Percentiles rank a stretch among this genome's conserved stretches.
Conservation (phyloP, 2,113 vertebrate species). For the Seriola dumerili region DNA sequence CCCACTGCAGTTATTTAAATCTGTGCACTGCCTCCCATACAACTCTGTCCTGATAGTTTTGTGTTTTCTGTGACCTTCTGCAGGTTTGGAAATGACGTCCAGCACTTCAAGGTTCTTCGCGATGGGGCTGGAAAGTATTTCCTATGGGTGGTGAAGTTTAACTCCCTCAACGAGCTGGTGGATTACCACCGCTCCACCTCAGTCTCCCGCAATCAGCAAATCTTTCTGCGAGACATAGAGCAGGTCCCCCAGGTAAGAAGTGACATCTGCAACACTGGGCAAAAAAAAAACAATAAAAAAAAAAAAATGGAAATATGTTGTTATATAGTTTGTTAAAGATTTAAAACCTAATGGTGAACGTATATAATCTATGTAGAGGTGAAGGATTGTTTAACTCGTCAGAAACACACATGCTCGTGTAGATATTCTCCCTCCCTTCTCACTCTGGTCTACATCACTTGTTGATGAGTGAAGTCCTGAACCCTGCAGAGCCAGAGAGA, state of each 20-base stretch:
- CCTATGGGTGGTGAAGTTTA: constrained; percentile 99
- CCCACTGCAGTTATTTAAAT: constrained; percentile 13
- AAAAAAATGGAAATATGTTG: background rate
- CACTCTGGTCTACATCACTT: background rate
- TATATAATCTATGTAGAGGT: background rate
- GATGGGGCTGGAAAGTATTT: constrained; percentile 99
- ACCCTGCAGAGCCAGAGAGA: background rate
- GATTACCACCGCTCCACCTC: constrained; percentile 99
- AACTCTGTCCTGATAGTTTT: background rate
- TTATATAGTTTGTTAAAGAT: background rate
- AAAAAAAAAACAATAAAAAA: too few relatives aligned
- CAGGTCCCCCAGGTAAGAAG: constrained; percentile 95
- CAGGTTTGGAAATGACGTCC: constrained; percentile 98
- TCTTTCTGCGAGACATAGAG: constrained; percentile 98
- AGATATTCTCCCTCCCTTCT: background rate
- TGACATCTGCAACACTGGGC: background rate
- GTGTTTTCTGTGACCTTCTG: background rate
- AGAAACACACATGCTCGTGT: background rate
- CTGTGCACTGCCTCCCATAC: constrained; percentile 5
- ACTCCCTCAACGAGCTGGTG: constrained; percentile 98
- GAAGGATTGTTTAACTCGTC: background rate
- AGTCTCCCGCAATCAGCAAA: constrained; percentile 98
- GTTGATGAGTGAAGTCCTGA: background rate
- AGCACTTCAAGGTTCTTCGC: constrained; percentile 99
- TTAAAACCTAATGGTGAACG: background rate